A percentile compares a stretch with the other conserved stretches of the same genome.
These are phyloP conservation scores for Meleagris gallopavo DNA, from an alignment of 2,113 vertebrate genomes.

Conservation along the genomic window DNA sequence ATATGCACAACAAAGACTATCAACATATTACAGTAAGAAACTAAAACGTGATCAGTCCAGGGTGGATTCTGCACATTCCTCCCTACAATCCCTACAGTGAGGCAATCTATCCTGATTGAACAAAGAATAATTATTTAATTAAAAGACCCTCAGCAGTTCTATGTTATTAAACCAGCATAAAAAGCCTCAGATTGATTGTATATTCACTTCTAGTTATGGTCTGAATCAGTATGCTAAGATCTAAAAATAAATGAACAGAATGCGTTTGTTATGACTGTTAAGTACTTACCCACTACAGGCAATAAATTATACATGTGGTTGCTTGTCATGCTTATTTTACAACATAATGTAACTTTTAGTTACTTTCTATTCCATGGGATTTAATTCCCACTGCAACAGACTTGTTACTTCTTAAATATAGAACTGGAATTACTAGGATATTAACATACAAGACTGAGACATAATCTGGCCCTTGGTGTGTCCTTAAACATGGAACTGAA, in stretches of 20 bases:
- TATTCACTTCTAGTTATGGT: constrained; percentile 58
- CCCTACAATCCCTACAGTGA: not conserved
- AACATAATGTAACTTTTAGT: constrained; percentile 35
- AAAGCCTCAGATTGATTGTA: constrained; percentile 55
- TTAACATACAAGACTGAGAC: not conserved
- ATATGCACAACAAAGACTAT: not conserved
- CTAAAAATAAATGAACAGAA: constrained; percentile 32
- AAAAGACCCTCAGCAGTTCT: constrained; percentile 31
- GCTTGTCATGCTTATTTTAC: constrained; percentile 17
- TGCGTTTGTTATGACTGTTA: constrained; percentile 32
- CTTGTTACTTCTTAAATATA: not conserved
- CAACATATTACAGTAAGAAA: not conserved
- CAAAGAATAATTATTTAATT: constrained; percentile 69
- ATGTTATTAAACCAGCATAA: constrained; percentile 41
- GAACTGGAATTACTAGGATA: not conserved
- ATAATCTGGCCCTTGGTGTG: not conserved
- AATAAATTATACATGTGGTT: constrained; percentile 62
- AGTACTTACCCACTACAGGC: not conserved
- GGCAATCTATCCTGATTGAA: constrained; percentile 46
- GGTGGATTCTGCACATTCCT: not conserved
- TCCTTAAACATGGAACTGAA: not conserved
- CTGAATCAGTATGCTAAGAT: constrained; percentile 20
- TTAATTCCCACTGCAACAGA: not conserved
- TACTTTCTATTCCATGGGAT: not conserved
- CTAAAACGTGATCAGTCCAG: not conserved